Evolutionary conservation across 1,140 invertebrate genomes (phyloP), one percentile per base, ranked within the genome.

Genomic region (Rhizoglyphus robini): DNA sequence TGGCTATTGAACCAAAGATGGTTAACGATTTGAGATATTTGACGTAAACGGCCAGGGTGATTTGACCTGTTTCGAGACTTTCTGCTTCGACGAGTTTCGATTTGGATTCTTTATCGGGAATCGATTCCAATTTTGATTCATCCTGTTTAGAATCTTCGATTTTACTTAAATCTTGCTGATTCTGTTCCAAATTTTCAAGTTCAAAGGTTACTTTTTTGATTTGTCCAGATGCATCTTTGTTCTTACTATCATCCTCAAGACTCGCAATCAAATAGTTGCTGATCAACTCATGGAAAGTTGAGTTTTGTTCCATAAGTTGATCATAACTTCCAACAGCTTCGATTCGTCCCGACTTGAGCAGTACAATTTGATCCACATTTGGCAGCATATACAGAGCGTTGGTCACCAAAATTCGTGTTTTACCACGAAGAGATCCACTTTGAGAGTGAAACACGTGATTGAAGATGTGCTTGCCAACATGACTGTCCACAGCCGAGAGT

Each of bases 201-300:
- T 23, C 15, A 15, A 15, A 46, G 15, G 15, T 15, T 46, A 15
- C 23, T 15, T 15, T 46, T 15, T 46, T 46, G 41, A 46, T 46
- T 23, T 15, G 41, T 46, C 23, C 41, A 46, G 15, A 15, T 15
- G 15, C 41, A 15, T 46, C 41, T 46, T 46, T 23, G 41, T 46
- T 23, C 15, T 23, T 23, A 15, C 23, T 23, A 46, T 23, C 23
- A 23, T 46, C 23, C 15, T 23, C 41, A 15, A 46, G 23, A 15
- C 23, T 46, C 41, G 41, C 15, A 8, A 11, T 82, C 59, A 90
- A 78, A 78, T 91, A 87, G 68, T 88, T 84, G 20, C 88, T 74
- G 15, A 92, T 75, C 74, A 91, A 91, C 18, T 73, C 71, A 23
- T 68, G 63, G 66, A 74, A 73, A 15, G 66, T 67, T 18, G 69